Evolutionary conservation across 1,140 invertebrate species (phyloP).

Genomic region (Nasonia vitripennis): DNA sequence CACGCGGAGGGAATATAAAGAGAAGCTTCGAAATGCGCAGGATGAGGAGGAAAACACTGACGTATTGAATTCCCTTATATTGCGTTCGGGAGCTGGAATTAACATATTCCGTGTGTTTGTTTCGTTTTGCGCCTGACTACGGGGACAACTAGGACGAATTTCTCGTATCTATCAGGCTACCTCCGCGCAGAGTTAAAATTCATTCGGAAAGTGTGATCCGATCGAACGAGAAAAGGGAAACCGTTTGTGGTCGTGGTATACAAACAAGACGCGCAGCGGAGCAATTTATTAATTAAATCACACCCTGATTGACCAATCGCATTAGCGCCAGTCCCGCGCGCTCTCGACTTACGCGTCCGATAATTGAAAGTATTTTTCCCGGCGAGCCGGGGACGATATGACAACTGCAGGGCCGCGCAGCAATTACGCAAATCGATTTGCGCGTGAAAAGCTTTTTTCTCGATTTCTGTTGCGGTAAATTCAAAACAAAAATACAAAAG

Average conservation of each 20-base stretch:
- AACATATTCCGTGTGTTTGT: too few species aligned
- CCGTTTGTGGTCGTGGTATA: too few species aligned
- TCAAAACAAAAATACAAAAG: too few species aligned
- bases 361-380: constrained; percentile 23
- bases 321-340: background rate
- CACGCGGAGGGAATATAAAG: constrained; percentile 12
- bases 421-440: constrained; percentile 21
- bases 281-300: constrained; percentile 28
- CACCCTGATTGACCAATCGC: constrained; percentile 19
- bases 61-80: background rate
- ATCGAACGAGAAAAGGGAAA: too few species aligned
- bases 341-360: background rate
- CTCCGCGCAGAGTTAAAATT: too few species aligned
- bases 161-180: too few species aligned
- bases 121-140: too few species aligned
- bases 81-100: background rate
- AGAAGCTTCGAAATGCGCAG: constrained; percentile 2
- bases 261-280: background rate
- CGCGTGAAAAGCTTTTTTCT: background rate
- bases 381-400: background rate
- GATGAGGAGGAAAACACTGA: background rate
- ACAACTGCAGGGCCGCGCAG: background rate
- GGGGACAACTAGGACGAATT: too few species aligned
- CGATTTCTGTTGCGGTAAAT: too few species aligned
- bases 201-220: too few species aligned